These are phyloP conservation scores for Addax nasomaculatus DNA, from an alignment of 2,113 vertebrate genomes.

Conservation along the genomic window DNA sequence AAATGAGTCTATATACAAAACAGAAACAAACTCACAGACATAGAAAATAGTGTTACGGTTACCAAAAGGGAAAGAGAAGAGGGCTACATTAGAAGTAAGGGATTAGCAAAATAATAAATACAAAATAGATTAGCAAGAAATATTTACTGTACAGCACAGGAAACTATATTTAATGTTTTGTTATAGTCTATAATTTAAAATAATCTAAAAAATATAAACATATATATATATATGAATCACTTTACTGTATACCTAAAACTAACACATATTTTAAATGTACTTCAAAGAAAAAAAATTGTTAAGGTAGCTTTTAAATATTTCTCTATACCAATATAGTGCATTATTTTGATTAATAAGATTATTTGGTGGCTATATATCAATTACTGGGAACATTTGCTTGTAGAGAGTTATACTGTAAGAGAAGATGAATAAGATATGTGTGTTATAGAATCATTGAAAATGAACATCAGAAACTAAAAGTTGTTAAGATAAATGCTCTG, in stretches of 20 bases:
- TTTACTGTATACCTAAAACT: background rate
- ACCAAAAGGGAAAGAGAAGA: background rate
- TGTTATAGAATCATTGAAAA: background rate
- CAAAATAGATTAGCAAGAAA: background rate
- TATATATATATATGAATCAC: background rate
- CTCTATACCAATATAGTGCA: background rate
- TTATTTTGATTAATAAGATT: background rate
- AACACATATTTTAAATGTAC: background rate
- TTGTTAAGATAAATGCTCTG: background rate
- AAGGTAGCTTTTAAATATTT: background rate
- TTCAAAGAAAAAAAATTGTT: background rate
- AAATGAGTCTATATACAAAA: background rate
- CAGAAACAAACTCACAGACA: background rate
- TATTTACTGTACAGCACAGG: background rate
- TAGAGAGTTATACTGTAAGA: background rate
- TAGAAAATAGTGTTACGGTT: background rate
- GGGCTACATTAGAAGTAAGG: background rate
- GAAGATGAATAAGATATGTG: background rate
- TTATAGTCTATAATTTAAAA: background rate
- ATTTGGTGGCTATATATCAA: background rate
- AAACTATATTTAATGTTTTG: background rate
- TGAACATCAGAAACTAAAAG: background rate
- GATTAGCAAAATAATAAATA: background rate
- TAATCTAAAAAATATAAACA: background rate
- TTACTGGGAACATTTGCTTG: background rate